These are phyloP conservation scores for Megalonaias nervosa DNA, from an alignment of 1,140 invertebrate genomes.

Conservation along the genomic window DNA sequence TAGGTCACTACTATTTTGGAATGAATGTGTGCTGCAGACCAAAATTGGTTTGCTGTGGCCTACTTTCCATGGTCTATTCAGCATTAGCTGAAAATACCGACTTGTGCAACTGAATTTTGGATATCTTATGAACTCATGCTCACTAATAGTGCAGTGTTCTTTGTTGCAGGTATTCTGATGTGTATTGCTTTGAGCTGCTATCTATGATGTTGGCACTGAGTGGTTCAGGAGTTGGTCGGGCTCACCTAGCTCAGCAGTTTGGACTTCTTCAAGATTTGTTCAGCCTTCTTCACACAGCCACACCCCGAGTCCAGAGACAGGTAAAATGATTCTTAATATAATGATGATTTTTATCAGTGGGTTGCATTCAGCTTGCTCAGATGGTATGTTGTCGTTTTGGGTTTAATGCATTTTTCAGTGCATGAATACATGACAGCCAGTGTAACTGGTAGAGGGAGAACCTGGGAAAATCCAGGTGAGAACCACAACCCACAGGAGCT, in stretches of 20 bases:
- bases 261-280: conserved; percentile 88
- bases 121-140: not conserved
- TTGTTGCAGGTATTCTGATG: conserved; percentile 78
- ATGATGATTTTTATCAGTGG: no score
- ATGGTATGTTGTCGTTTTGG: no score
- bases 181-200: conserved; percentile 98
- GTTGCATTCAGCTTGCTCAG: no score
- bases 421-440: no score
- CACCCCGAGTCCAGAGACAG: conserved; percentile 94
- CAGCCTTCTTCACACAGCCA: conserved; percentile 92
- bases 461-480: no score
- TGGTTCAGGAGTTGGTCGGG: conserved; percentile 90
- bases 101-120: not conserved
- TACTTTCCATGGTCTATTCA: no score
- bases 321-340: conserved; percentile 67
- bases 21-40: not conserved
- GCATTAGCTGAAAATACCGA: no score
- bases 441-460: no score
- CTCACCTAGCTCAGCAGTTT: conserved; percentile 91
- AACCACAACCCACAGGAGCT: no score
- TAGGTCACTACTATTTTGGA: not conserved
- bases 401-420: no score
- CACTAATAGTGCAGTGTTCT: conserved; percentile 18
- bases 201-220: conserved; percentile 94
- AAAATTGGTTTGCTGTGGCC: not conserved